Evolutionary conservation across 2,113 vertebrate species (phyloP).

Genomic region (Catharus fuscescens): DNA sequence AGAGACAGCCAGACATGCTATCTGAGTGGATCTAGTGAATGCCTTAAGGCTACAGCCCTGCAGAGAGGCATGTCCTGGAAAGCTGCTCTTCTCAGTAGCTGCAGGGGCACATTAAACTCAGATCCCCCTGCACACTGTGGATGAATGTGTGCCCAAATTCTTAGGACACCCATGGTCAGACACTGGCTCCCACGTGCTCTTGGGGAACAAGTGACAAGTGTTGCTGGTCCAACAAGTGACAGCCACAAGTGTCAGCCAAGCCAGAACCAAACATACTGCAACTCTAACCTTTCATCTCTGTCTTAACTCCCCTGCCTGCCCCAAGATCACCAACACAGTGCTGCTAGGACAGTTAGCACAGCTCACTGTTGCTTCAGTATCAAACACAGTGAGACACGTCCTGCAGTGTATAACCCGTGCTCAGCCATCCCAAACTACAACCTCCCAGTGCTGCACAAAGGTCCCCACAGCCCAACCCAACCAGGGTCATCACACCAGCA

Average conservation of each 20-base stretch:
- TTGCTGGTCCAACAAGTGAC: neutral
- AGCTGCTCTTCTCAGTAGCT: neutral
- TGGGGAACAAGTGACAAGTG: neutral
- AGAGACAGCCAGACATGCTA: neutral
- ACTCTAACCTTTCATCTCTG: neutral
- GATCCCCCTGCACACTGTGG: fast-evolving
- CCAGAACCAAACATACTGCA: neutral
- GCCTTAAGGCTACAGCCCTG: neutral
- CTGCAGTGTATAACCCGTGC: fast-evolving
- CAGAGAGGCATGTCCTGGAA: fast-evolving
- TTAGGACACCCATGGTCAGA: neutral
- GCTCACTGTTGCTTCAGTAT: fast-evolving
- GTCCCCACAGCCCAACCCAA: fast-evolving
- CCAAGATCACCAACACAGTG: neutral
- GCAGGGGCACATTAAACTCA: neutral
- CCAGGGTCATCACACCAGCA: neutral
- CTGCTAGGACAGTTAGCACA: neutral
- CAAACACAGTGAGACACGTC: fast-evolving
- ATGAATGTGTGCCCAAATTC: neutral
- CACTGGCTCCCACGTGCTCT: neutral
- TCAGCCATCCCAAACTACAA: neutral
- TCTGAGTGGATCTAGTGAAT: neutral
- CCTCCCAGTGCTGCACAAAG: neutral
- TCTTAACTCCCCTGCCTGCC: neutral
- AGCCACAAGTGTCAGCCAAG: neutral